These are phyloP conservation scores for Octodon degus DNA, from an alignment of 2,113 vertebrate species.

Conservation along the genomic window DNA sequence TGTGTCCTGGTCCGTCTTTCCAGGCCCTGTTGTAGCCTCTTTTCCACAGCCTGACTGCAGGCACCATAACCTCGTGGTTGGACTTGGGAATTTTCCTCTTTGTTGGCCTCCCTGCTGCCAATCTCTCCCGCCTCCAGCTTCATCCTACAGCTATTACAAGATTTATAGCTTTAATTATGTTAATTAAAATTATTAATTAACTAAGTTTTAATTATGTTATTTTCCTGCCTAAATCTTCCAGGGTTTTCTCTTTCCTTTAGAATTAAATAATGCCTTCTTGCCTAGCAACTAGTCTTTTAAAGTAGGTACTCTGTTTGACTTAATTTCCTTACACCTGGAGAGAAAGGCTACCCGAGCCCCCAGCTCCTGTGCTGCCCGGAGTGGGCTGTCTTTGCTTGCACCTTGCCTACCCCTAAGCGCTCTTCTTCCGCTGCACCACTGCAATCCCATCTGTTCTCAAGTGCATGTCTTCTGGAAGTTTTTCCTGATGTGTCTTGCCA, in stretches of 20 bases:
- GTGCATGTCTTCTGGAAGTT: not conserved
- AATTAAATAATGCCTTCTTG: conserved; percentile 60
- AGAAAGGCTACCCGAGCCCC: not conserved
- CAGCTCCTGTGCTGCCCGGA: not conserved
- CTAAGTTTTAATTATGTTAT: conserved; percentile 63
- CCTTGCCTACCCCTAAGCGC: not conserved
- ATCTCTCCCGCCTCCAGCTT: not conserved
- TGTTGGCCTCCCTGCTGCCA: not conserved
- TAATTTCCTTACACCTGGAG: conserved; percentile 1
- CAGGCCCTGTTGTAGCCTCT: not conserved
- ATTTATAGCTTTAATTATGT: conserved; percentile 65
- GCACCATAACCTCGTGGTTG: not conserved
- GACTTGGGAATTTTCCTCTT: not conserved
- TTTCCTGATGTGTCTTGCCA: not conserved
- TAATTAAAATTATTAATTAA: conserved; percentile 63
- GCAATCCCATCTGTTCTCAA: not conserved
- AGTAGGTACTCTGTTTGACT: conserved; percentile 28
- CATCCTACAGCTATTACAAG: not conserved
- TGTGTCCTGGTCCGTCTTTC: not conserved
- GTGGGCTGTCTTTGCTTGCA: not conserved
- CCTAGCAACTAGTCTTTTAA: not conserved
- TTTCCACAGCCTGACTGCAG: not conserved
- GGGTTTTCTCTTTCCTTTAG: conserved; percentile 59
- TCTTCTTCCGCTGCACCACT: not conserved
- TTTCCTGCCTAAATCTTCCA: conserved; percentile 61